Percentiles rank a stretch among this genome's conserved stretches.
These are phyloP conservation scores for Heliconius ethilla DNA, from an alignment of 2,888 invertebrate genomes.

Conservation along the genomic window DNA sequence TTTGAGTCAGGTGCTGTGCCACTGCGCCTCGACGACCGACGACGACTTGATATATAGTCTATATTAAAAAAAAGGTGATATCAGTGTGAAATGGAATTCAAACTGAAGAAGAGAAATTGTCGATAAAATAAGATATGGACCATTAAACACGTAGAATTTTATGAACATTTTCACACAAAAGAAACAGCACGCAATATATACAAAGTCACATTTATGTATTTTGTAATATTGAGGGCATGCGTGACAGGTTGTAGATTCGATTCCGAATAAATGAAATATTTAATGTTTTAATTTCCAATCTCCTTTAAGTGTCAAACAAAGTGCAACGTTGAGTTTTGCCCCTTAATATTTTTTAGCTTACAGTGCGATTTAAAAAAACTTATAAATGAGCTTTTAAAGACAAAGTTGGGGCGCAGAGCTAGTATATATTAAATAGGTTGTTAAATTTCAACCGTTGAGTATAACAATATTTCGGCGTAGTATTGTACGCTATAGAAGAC, in stretches of 20 bases:
- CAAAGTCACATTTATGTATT: neutral
- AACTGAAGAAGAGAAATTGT: conserved; percentile 36
- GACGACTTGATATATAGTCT: neutral
- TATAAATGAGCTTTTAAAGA: too few species aligned
- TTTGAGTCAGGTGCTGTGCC: too few species aligned
- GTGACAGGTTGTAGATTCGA: too few species aligned
- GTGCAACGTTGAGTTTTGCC: too few species aligned
- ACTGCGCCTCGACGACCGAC: too few species aligned
- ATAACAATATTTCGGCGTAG: conserved; percentile 17
- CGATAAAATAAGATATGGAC: conserved; percentile 32
- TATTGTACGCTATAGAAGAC: conserved; percentile 7
- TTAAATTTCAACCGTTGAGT: neutral
- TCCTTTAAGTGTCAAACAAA: too few species aligned
- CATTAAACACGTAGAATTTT: conserved; percentile 31
- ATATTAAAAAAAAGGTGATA: conserved; percentile 9
- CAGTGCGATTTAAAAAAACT: too few species aligned
- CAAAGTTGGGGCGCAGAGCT: neutral
- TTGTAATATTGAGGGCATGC: too few species aligned
- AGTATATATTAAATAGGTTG: neutral
- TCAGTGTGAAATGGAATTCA: conserved; percentile 22
- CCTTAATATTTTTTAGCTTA: too few species aligned
- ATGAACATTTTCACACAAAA: conserved; percentile 18
- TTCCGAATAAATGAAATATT: too few species aligned
- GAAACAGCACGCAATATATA: neutral
- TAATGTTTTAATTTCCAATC: too few species aligned